These are phyloP conservation scores for Marronus borbonicus DNA, from an alignment of 2,888 invertebrate genomes.

Conservation along the genomic window DNA sequence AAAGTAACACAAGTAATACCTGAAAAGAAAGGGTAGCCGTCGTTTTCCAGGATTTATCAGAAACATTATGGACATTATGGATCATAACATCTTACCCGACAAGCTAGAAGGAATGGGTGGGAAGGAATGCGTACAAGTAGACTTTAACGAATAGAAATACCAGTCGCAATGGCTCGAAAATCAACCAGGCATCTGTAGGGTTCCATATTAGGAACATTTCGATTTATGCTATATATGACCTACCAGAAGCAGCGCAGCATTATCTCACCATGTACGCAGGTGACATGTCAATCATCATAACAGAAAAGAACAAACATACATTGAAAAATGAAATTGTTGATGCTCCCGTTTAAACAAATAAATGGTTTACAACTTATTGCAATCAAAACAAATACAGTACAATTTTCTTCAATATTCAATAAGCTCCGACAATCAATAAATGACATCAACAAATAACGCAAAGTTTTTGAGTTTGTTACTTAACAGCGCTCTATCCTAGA, in stretches of 20 bases:
- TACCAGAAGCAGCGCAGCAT: neutral
- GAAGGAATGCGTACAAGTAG: too few species aligned
- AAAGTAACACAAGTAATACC: neutral
- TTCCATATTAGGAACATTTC: too few species aligned
- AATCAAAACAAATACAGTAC: too few species aligned
- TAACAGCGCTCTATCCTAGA: too few species aligned
- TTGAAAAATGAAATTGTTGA: neutral
- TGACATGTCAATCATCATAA: neutral
- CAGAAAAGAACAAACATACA: neutral
- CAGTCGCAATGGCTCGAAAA: neutral
- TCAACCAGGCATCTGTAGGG: neutral
- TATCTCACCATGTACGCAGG: neutral
- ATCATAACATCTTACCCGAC: too few species aligned
- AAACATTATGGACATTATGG: neutral
- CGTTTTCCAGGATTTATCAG: neutral
- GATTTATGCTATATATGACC: neutral
- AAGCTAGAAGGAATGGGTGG: too few species aligned
- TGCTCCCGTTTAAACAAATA: neutral
- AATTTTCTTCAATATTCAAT: too few species aligned
- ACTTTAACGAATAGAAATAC: too few species aligned
- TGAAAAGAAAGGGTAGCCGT: too few species aligned
- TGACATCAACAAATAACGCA: too few species aligned
- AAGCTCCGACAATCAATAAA: too few species aligned
- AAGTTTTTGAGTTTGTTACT: too few species aligned
- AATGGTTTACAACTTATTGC: neutral